Conservation (phyloP, 2,888 invertebrate genomes). For the Yponomeuta plumbellus region DNA sequence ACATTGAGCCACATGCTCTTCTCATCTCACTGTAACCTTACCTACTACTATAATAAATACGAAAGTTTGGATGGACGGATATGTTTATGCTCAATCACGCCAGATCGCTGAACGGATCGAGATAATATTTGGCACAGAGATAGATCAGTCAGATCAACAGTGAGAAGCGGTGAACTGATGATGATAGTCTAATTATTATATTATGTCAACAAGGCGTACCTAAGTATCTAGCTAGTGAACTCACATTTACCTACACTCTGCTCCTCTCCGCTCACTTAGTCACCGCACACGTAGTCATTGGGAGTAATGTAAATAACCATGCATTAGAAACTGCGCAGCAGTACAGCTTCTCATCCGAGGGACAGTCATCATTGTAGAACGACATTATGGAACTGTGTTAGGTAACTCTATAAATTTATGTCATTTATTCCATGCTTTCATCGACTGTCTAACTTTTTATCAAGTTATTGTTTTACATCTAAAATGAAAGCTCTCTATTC, state of each 20-base stretch:
- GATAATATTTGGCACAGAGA: no score
- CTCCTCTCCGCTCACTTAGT: no score
- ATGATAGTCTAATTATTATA: no score
- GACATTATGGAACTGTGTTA: background rate
- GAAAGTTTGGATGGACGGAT: no score
- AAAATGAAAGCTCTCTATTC: background rate
- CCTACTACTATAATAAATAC: no score
- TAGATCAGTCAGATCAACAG: no score
- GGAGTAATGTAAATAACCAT: background rate
- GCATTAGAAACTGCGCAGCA: background rate
- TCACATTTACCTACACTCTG: no score
- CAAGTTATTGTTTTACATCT: background rate
- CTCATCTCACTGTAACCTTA: background rate
- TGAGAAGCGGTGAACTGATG: no score
- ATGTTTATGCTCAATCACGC: no score
- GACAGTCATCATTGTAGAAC: constrained; percentile 18
- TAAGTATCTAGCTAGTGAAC: no score
- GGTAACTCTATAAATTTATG: background rate
- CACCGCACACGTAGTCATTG: background rate
- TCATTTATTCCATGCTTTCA: background rate
- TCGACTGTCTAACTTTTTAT: background rate
- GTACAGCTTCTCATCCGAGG: constrained; percentile 17
- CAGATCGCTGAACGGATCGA: no score
- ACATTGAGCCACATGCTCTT: background rate
- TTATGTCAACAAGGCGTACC: no score